phyloP scores from a whole-genome alignment of 2,888 invertebrate genomes.

The Cheilosia grossa region DNA sequence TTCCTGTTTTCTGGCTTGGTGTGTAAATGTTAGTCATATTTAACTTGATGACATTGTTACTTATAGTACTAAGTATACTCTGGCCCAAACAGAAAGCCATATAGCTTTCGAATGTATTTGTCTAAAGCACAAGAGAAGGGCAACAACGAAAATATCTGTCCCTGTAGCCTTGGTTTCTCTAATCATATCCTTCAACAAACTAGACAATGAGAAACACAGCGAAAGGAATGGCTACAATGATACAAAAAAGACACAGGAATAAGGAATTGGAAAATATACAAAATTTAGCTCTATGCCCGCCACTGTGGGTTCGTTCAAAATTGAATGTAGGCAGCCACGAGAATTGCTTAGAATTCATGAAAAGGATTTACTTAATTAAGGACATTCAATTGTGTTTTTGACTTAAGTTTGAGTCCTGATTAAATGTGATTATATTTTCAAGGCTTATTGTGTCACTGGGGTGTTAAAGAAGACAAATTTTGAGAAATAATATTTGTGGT shows the following conservation, averaged over 20 bases:
- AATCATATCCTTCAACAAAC: slow-evolving; percentile 63
- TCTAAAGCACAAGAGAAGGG: slow-evolving; percentile 29
- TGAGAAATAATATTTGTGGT: slow-evolving; percentile 21
- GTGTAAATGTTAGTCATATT: slow-evolving; percentile 29
- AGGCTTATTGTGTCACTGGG: slow-evolving; percentile 64
- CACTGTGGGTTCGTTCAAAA: slow-evolving; percentile 13
- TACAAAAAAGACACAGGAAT: slow-evolving; percentile 17
- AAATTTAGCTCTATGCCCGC: slow-evolving; percentile 6
- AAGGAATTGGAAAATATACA: slow-evolving; percentile 52
- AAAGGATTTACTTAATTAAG: slow-evolving; percentile 74
- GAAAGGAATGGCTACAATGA: background rate
- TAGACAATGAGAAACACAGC: slow-evolving; percentile 47
- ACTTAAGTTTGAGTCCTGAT: slow-evolving; percentile 74
- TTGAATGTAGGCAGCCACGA: slow-evolving; percentile 63
- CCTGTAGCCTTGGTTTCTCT: slow-evolving; percentile 37
- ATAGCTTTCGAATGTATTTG: slow-evolving; percentile 63
- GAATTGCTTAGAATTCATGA: slow-evolving; percentile 72
- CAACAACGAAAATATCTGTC: slow-evolving; percentile 3
- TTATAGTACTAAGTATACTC: slow-evolving; percentile 1
- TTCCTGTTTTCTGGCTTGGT: background rate
- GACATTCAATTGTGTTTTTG: slow-evolving; percentile 73
- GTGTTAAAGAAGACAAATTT: slow-evolving; percentile 45
- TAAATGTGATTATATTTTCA: slow-evolving; percentile 70
- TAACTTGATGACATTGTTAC: slow-evolving; percentile 37
- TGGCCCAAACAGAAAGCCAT: slow-evolving; percentile 33